phyloP scores from a whole-genome alignment of 2,113 vertebrate species.

The Bolborhynchus lineola region DNA sequence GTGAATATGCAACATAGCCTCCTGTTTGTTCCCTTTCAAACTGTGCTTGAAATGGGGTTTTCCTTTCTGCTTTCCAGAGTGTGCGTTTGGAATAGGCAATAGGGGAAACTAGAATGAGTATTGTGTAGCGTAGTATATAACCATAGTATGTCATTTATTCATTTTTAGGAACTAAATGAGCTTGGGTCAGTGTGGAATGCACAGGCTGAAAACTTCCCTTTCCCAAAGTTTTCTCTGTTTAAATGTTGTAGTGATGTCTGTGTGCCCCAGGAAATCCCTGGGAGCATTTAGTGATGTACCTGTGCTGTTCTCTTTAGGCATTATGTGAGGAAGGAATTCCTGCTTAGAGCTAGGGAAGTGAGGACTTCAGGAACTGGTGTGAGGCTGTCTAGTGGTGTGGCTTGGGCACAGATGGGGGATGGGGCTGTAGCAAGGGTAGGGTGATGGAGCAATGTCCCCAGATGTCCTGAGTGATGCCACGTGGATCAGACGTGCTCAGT shows the following conservation, averaged over 20 bases:
- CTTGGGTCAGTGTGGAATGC: fast-evolving
- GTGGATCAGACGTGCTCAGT: neutral
- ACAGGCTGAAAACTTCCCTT: neutral
- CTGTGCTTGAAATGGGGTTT: neutral
- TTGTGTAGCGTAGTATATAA: fast-evolving
- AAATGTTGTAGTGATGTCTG: fast-evolving
- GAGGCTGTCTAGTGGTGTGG: neutral
- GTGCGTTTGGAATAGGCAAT: neutral
- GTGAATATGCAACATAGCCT: neutral
- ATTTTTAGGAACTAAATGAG: neutral
- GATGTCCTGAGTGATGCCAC: neutral
- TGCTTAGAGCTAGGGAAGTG: neutral
- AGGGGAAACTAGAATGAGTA: neutral
- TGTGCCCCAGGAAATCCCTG: fast-evolving
- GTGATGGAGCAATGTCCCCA: neutral
- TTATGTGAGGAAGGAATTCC: neutral
- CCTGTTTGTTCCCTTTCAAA: neutral
- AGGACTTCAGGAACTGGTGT: neutral
- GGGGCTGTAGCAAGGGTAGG: neutral
- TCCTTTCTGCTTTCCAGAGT: neutral
- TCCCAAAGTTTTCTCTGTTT: neutral
- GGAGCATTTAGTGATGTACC: fast-evolving
- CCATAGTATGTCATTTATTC: neutral
- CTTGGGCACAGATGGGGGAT: neutral
- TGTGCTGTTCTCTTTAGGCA: neutral